Base-by-base conservation (phyloP, 2,113 vertebrate species). In the Gallinago media region DNA sequence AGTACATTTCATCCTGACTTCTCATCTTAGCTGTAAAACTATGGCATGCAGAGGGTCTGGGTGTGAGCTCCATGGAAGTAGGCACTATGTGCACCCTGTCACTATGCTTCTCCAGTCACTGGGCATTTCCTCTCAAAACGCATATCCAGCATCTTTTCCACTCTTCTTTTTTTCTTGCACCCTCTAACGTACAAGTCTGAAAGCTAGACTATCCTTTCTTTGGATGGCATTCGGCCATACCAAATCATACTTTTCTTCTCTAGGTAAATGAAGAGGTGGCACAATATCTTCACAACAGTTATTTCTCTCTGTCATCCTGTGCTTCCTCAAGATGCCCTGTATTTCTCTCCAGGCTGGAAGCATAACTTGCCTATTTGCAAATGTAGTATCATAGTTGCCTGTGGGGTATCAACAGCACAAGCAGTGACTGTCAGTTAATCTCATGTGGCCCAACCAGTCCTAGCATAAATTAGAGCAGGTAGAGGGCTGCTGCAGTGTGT, bases 31-130 rank as follows among this genome's bases (percentile, higher is more conserved):
- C 44, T 46, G 20, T 46, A 46, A 20, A 46, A 46, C 8, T 75
- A 3, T 8, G 15, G 10, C 9, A 67, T n/a, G 31, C 15, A 70
- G 15, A 1, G 0, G 2, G 10, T 25, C 27, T 75, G 38, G 11
- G 34, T 23, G 34, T 3, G 2, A 40, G 31, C 13, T 4, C 4
- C 8, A n/a, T 52, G 0, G 1, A 19, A 40, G 6, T 5, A 66
- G 26, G 26, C 21, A 23, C 10, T 49, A 9, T 44, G 13, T 34
- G 20, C 6, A 79, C 6, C 2, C 27, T 36, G 13, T 36, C 15
- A 44, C 65, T 86, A 42, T 1, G 1, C 3, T 62, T 85, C 29
- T 58, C 14, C 25, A 44, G 32, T 29, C 38, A 54, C 36, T 14
- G 52, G 9, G 29, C 66, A 78, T 72, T 52, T 66, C 0, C 34